Evolutionary conservation across 2,113 vertebrate genomes (phyloP).

Genomic region (Heterotis niloticus): DNA sequence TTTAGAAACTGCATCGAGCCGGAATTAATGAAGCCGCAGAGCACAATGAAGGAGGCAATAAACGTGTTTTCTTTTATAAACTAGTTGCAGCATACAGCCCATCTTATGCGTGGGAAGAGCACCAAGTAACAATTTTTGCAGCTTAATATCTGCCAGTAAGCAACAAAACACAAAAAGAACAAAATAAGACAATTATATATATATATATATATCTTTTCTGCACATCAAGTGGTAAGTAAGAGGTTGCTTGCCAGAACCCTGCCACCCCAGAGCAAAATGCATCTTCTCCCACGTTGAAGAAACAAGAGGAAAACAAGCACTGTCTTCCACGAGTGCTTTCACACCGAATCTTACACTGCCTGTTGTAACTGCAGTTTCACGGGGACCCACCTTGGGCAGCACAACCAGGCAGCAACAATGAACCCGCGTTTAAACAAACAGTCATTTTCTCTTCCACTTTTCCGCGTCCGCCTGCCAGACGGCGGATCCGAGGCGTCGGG

Average conservation of each 20-base stretch:
- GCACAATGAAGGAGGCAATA: too few species aligned
- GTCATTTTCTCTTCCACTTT: neutral
- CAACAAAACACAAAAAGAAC: slow-evolving; percentile 8
- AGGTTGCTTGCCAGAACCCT: neutral
- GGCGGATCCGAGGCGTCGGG: neutral
- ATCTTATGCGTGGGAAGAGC: neutral
- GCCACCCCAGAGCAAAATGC: neutral
- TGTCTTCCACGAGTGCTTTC: neutral
- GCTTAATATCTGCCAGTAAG: neutral
- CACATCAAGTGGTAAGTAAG: neutral
- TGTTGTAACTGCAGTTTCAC: neutral
- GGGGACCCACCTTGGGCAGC: neutral
- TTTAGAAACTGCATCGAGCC: too few species aligned
- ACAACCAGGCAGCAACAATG: neutral
- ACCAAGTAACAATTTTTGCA: neutral
- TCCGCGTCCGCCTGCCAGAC: neutral
- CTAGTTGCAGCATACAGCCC: neutral
- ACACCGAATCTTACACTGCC: neutral
- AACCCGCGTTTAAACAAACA: neutral
- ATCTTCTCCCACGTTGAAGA: neutral
- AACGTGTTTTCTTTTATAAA: neutral
- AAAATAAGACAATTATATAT: too few species aligned
- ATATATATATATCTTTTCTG: too few species aligned
- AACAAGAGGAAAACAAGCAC: too few species aligned
- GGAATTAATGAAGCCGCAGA: too few species aligned